Conservation (phyloP, 2,888 invertebrate species). For the Laothoe populi region DNA sequence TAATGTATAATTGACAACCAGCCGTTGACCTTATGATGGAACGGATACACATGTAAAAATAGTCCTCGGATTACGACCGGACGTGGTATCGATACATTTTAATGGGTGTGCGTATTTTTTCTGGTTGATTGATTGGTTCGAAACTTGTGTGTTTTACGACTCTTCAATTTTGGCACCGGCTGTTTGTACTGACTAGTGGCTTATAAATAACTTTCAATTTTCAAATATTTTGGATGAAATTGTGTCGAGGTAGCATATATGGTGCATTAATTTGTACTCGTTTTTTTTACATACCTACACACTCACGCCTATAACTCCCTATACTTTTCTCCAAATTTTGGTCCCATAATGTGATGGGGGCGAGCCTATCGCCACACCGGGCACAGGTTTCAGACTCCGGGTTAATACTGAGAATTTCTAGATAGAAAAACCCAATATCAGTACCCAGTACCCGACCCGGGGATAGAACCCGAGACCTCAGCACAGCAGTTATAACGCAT, state of each 20-base stretch:
- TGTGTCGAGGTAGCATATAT: background rate
- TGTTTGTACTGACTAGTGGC: background rate
- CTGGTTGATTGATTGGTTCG: background rate
- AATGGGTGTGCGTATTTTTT: conserved; percentile 6
- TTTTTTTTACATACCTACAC: background rate
- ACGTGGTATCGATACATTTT: conserved; percentile 11
- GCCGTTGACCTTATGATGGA: conserved; percentile 4
- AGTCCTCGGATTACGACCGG: conserved; percentile 14
- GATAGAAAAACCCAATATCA: no score
- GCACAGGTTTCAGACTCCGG: no score
- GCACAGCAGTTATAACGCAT: no score
- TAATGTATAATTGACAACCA: background rate
- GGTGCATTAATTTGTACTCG: background rate
- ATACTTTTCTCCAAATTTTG: no score
- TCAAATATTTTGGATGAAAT: background rate
- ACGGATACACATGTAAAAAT: conserved; percentile 9
- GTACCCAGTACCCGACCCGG: no score
- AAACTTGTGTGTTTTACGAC: background rate
- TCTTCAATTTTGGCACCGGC: background rate
- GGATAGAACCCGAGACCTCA: no score
- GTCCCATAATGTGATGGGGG: no score
- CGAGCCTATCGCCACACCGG: no score
- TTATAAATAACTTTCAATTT: background rate
- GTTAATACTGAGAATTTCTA: no score
- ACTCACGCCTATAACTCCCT: no score